Base-by-base conservation (phyloP, 2,797 vertebrate genomes). In the Sebastes trivittatus region DNA sequence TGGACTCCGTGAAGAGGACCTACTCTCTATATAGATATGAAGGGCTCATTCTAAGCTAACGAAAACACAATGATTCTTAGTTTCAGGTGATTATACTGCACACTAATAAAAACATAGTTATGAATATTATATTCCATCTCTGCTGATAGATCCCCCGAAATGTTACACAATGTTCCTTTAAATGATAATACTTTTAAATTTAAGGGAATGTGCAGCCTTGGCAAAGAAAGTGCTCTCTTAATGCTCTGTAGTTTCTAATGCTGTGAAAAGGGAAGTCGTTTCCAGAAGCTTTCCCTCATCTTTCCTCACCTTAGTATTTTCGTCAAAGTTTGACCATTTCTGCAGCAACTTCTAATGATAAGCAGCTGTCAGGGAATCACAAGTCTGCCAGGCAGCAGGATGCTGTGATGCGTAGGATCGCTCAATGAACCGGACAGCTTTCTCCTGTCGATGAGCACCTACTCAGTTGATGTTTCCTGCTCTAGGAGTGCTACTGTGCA, bases 351-450 rank as follows among this genome's bases (percentile, higher is more conserved):
- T 38, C 7, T n/a, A 64, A 36, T 74, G 13, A 75, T 38, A 60
- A 75, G 18, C 52, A 55, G 22, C 58, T 42, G 36, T 58, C 46
- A 46, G 25, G 34, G 25, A 72, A 36, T 65, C 25, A 23, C 22
- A n/a, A 49, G 59, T 36, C 42, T 77, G 65, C 65, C 32, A 49
- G 22, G 46, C 64, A 46, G 73, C 38, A 46, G 46, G 36, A 29
- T 18, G 60, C 6, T 6, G 29, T 18, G 60, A 68, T 60, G 80
- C 3, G 16, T 25, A 54, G 29, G 42, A 22, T 22, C 6, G 1
- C 75, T 82, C 42, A 72, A 0, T 81, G 75, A 84, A 67, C 22
- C 54, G 46, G 49, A 68, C 52, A 78, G 75, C 66, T 49, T 77
- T 62, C 36, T 67, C 56, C 60, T 67, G 55, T 66, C 79, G 52